These are phyloP conservation scores for Eueides isabella DNA, from an alignment of 1,140 invertebrate genomes.

Conservation along the genomic window DNA sequence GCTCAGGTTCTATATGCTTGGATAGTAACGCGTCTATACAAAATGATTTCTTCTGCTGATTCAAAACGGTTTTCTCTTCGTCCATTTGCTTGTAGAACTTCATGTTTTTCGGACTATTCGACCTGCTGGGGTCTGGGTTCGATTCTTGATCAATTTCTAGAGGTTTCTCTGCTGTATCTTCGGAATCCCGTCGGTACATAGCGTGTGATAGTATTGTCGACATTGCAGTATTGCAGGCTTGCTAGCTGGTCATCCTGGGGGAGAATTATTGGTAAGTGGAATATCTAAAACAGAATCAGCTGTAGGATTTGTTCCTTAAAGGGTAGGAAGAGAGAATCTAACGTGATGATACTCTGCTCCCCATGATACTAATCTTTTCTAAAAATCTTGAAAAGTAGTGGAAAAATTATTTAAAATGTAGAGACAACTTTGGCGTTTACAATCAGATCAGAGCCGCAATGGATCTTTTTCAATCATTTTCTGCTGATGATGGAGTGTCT, in stretches of 20 bases:
- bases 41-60: conserved; percentile 74
- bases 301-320: no score
- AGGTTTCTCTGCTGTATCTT: conserved; percentile 53
- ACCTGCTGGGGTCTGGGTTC: conserved; percentile 56
- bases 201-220: conserved; percentile 61
- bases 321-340: no score
- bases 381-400: no score
- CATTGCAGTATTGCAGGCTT: conserved; percentile 25
- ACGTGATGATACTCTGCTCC: no score
- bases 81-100: conserved; percentile 64
- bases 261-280: background rate
- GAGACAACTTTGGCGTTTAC: no score
- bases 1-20: conserved; percentile 63
- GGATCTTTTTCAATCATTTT: no score
- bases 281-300: background rate
- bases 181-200: conserved; percentile 60
- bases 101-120: conserved; percentile 68
- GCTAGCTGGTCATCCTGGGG: conserved; percentile 22
- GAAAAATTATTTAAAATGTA: no score
- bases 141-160: conserved; percentile 67
- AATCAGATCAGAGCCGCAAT: no score
- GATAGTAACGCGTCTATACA: conserved; percentile 79
- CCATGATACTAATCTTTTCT: no score
- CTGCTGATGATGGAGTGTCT: no score
- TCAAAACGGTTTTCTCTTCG: conserved; percentile 69